Conservation (phyloP, 2,113 vertebrate genomes). For the Phoxinus phoxinus region DNA sequence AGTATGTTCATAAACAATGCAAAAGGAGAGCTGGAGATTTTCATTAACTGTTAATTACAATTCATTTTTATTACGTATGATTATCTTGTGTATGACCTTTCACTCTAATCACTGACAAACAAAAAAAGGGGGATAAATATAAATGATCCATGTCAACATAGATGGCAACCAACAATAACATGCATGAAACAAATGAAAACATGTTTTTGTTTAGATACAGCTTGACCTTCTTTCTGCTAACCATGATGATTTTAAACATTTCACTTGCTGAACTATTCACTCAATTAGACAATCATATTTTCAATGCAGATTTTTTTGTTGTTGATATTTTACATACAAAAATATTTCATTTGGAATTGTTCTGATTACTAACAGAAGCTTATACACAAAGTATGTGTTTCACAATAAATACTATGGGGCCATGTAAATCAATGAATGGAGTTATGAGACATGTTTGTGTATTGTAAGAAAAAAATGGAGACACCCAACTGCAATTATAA, state of each 20-base stretch:
- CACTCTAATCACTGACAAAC: neutral
- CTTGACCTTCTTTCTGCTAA: neutral
- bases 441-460: neutral
- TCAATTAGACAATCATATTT: neutral
- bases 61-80: neutral
- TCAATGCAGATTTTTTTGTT: neutral
- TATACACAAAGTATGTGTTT: conserved; percentile 26
- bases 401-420: conserved; percentile 5
- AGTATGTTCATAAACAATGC: neutral
- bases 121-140: neutral
- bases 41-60: no score
- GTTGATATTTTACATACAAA: neutral
- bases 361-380: conserved; percentile 32
- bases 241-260: neutral
- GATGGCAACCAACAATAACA: neutral
- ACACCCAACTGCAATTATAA: neutral
- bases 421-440: neutral
- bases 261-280: neutral
- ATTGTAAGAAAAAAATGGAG: neutral
- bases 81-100: neutral
- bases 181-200: neutral
- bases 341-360: conserved; percentile 40
- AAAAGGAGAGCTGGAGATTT: neutral
- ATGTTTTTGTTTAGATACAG: neutral
- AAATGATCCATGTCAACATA: neutral